Base-by-base conservation (phyloP, 2,888 invertebrate genomes). In the Amphipoea lucens region DNA sequence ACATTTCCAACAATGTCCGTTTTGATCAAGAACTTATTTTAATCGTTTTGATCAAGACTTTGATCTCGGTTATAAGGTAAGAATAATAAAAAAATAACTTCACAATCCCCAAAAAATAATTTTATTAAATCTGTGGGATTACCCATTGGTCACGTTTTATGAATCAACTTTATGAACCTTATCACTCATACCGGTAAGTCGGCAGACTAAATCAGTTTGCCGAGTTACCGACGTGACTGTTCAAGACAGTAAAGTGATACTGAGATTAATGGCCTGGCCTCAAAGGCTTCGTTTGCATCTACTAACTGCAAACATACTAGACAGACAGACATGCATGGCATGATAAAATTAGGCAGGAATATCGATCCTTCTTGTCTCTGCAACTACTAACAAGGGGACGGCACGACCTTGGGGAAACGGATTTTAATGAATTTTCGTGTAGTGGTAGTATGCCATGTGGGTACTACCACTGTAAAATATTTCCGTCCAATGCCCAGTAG, bases 221-320 rank as follows among this genome's bases (percentile, higher is more conserved):
- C n/a, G 20, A 62, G 29, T 54, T 51, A 62, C 12, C 29, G n/a
- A 20, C 20, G 36, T 29, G 40, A 23, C 40, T 42, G 7, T 65
- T 68, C 60, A 20, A 45, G 14, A 54, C 45, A 57, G 29, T 54
- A 67, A 57, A 80, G 11, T 48, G 23, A 68, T 80, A 66, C 67
- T 48, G 12, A 48, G 54, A 84, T 84, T 81, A 83, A 78, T 78
- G 42, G 60, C 51, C 45, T 42, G 57, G 63, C 45, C 72, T 83
- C 83, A 75, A 75, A 82, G 73, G 65, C n/a, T 40, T 54, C 40
- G 76, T 78, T 76, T 83, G 14, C 86, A 78, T 82, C 36, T 45
- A 67, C 75, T 67, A 67, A 36, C 70, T 73, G 66, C 68, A 62
- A 54, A 63, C 40, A 23, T 9, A 72, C 29, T 9, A 20, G 51